Evolutionary conservation across 2,113 vertebrate species (phyloP).

Genomic region (Mystacornis crossleyi): DNA sequence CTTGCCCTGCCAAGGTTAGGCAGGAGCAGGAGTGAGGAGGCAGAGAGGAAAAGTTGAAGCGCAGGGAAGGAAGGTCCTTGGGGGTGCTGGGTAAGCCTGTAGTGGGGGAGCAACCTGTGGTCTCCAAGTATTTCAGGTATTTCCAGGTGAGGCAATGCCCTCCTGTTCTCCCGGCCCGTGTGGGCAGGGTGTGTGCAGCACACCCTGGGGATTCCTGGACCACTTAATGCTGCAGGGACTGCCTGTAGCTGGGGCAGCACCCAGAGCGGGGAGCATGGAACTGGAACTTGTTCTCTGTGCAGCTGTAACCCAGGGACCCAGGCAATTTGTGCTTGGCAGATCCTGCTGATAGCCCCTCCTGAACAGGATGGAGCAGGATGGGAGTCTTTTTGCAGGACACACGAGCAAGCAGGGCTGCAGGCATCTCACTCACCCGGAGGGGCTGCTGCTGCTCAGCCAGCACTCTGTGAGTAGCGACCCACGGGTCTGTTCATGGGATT

Average conservation of each 20-base stretch:
- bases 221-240: not conserved
- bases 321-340: not conserved
- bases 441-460: not conserved
- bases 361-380: not conserved
- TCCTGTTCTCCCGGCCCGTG: not conserved
- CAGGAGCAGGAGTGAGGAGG: not conserved
- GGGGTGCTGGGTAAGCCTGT: not conserved
- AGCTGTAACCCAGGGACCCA: not conserved
- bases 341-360: not conserved
- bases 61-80: not conserved
- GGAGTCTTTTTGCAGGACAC: not conserved
- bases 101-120: not conserved
- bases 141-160: slow-evolving; percentile 21
- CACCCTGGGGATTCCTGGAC: not conserved
- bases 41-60: not conserved
- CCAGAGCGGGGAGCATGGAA: not conserved
- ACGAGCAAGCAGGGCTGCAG: not conserved
- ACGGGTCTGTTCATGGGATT: fast-evolving
- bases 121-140: slow-evolving; percentile 49
- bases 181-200: not conserved
- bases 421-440: not conserved
- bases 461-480: fast-evolving
- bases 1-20: not conserved
- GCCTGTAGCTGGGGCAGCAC: not conserved
- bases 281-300: fast-evolving